Evolutionary conservation across 2,113 vertebrate species (phyloP), one percentile per base, ranked within the genome.

Genomic region (Dipodomys ordii): DNA sequence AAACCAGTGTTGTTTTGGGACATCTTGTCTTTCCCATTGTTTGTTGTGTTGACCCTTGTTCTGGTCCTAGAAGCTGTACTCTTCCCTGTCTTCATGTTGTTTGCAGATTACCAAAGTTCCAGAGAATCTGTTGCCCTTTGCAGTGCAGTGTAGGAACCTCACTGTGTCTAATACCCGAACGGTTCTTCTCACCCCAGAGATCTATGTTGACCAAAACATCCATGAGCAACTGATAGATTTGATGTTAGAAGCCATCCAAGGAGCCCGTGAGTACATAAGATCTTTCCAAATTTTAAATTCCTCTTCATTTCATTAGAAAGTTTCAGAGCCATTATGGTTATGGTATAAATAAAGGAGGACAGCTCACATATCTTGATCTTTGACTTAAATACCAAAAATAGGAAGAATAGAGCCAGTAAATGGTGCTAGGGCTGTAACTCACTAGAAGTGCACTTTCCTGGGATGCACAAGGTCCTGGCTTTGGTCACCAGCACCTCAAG

Each of bases 31-130:
- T 76, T 90, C 67, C 44, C 67, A 18, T 60, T 76, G 0, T 85
- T 68, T 44, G 64, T 49, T 88, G 0, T 49, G 19, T 77, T 6
- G 57, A 9, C 30, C 30, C 68, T 84, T 35, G 23, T 20, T 89
- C 27, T 49, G 44, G 18, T 73, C 53, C 30, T 69, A 86, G 73
- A 87, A 65, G n/a, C 65, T 82, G 57, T 62, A 35, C 20, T 60
- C 28, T 93, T 79, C 13, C 2, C 8, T n/a, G 6, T 96, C 78
- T 80, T 71, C 28, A 80, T 86, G 82, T 25, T 7, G 18, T 86
- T 67, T 23, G 0, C 97, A 99, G 99, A 99, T 99, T 93, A 99
- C 98, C 67, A 99, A 99, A 97, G 99, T 99, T 60, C 99, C 99
- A 0, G 99, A 99, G 98, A 99, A 99, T 92, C 98, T 99, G 57